Evolutionary conservation across 2,797 vertebrate species (phyloP).

Genomic region (Xenops minutus): DNA sequence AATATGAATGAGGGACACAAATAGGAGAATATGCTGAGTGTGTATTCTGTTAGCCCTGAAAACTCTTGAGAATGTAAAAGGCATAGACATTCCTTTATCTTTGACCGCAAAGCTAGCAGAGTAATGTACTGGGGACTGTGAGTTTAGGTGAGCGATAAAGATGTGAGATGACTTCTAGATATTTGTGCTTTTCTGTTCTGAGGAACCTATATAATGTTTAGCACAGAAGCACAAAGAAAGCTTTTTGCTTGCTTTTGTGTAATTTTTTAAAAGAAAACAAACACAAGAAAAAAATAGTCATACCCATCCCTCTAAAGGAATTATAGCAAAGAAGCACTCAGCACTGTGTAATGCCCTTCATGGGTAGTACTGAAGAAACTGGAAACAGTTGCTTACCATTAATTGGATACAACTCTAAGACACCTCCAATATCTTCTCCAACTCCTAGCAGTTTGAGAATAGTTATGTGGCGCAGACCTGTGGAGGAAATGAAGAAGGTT

Average conservation of each 20-base stretch:
- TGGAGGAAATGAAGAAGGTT: not conserved
- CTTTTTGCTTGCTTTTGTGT: not conserved
- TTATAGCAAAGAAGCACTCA: not conserved
- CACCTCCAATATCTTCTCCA: constrained; percentile 85
- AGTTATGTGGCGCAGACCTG: constrained; percentile 94
- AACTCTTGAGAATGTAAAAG: not conserved
- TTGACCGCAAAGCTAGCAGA: not conserved
- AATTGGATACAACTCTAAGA: constrained; percentile 94
- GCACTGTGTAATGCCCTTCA: not conserved
- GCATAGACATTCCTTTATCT: not conserved
- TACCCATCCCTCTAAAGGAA: not conserved
- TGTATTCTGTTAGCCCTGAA: not conserved
- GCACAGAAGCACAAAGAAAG: not conserved
- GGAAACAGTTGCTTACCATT: constrained; percentile 84
- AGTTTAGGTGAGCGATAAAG: not conserved
- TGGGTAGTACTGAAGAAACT: not conserved
- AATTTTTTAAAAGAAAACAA: not conserved
- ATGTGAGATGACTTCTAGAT: not conserved
- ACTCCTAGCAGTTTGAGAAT: constrained; percentile 90
- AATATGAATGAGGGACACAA: not conserved
- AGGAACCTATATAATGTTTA: not conserved
- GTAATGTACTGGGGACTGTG: not conserved
- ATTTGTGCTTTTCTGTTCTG: not conserved
- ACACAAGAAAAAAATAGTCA: not conserved
- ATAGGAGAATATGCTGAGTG: not conserved